Evolutionary conservation across 2,113 vertebrate species (phyloP), one percentile per base, ranked within the genome.

Genomic region (Microcebus murinus): DNA sequence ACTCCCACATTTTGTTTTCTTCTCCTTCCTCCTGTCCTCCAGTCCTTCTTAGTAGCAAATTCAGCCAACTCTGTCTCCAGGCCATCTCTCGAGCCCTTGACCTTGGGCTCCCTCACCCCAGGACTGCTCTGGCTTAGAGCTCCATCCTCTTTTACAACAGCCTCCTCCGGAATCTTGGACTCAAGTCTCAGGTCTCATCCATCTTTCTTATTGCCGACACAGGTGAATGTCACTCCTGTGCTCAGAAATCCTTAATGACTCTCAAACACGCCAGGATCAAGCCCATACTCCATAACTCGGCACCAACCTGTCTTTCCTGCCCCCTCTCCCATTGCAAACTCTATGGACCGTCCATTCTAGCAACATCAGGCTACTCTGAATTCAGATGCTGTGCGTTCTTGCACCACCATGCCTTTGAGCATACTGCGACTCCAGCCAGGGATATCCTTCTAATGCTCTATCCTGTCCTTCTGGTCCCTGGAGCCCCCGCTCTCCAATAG

Each of bases 401-500:
- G 36, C 15, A 17, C 55, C 25, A 5, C 34, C 8, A 3, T 9
- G 27, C 15, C 87, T 85, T 29, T 25, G 63, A 90, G 29, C 14
- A 45, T 14, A 57, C 8, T 42, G 1, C 27, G 34, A 42, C 36
- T 36, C 42, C 74, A 82, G 67, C n/a, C 18, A 31, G 61, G 61
- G 63, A 34, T 8, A 6, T 21, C 27, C 59, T 93, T 80, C 13
- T 61, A 21, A 68, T 25, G 13, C 10, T 42, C 25, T 8, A 48
- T 6, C 45, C 55, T 8, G 6, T 1, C 4, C 12, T 63, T 39
- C 76, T 27, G 29, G 34, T 27, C 85, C 68, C 39, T 3, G 13
- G 61, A 21, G 34, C 0, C 15, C 25, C 12, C 27, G 1, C 6
- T 0, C 15, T 80, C 31, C 1, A 0, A 45, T 36, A 45, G 45